Conservation (phyloP, 2,888 invertebrate genomes). For the Lamproptera curius region DNA sequence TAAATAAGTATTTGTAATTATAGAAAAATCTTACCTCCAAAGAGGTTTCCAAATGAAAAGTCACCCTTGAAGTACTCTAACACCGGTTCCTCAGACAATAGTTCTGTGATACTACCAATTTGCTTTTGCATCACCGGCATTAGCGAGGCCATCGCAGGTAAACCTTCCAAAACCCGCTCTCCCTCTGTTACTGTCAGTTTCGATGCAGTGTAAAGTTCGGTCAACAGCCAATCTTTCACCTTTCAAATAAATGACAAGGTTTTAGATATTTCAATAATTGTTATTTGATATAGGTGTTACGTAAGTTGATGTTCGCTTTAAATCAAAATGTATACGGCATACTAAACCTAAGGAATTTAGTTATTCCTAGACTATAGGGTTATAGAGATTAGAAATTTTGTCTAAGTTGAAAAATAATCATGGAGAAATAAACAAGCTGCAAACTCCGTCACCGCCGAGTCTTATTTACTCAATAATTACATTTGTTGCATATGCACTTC, state of each 20-base stretch:
- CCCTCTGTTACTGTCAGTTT: constrained; percentile 68
- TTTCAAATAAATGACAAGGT: constrained; percentile 27
- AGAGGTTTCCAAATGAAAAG: constrained; percentile 45
- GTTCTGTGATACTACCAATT: constrained; percentile 42
- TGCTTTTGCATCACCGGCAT: constrained; percentile 58
- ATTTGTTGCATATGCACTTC: no score
- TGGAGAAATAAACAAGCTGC: no score
- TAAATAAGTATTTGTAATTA: constrained; percentile 22
- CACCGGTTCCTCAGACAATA: constrained; percentile 52
- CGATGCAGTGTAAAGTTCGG: constrained; percentile 66
- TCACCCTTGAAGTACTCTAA: constrained; percentile 46
- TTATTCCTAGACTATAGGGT: no score
- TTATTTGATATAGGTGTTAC: not conserved
- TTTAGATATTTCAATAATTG: not conserved
- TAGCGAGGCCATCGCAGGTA: constrained; percentile 59
- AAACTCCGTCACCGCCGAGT: no score
- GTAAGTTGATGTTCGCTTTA: no score
- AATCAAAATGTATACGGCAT: no score
- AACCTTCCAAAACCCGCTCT: constrained; percentile 49
- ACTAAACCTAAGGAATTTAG: no score
- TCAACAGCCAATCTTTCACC: constrained; percentile 64
- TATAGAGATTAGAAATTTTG: no score
- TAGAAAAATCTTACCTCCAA: constrained; percentile 33
- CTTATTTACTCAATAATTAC: no score
- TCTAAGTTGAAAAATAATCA: no score